Evolutionary conservation across 2,797 vertebrate species (phyloP), one percentile per base, ranked within the genome.

Genomic region (Thalassophryne amazonica): DNA sequence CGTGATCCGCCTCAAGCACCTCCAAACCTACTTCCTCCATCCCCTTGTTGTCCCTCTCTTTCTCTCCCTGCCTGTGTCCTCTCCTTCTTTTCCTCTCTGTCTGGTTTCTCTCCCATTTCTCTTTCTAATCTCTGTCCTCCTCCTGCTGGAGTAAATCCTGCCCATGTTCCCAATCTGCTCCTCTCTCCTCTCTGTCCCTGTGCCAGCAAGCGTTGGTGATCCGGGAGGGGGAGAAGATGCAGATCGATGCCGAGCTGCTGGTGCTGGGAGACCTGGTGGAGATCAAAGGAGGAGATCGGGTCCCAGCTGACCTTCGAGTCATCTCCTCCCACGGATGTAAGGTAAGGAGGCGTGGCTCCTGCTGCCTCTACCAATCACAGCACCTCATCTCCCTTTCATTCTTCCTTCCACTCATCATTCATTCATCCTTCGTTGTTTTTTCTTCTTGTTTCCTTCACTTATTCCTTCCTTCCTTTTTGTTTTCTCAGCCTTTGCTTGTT

Each of bases 191-290:
- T 73, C 48, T 60, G 31, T 50, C 24, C 60, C 27, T 33, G 18
- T 56, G 61, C 31, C 84, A 97, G 96, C 94, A 97, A 98, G 96
- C 96, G 0, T 62, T 97, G 54, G 96, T 98, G 79, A 93, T 98
- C 66, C 92, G 95, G 1, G 94, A 98, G 47, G 94, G 95, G 0
- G 93, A 95, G 85, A 98, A 94, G 87, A 74, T 91, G 39, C 92
- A 95, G 61, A 94, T 98, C 80, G 95, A 98, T 11, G 96, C 95
- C 0, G 94, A 96, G 77, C 78, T 89, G 0, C 93, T 98, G 78
- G 96, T 97, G 73, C 83, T 88, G 15, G 96, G 96, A 12, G 96
- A 98, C 61, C 81, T 98, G 79, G 95, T 98, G 74, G 96, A 98
- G 84, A 90, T 98, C 76, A 97, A 96, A 77, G 96, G 94, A 0